A percentile compares a stretch with the other conserved stretches of the same genome.
Conservation (phyloP, 2,888 invertebrate species). For the Hoplodrina blanda region DNA sequence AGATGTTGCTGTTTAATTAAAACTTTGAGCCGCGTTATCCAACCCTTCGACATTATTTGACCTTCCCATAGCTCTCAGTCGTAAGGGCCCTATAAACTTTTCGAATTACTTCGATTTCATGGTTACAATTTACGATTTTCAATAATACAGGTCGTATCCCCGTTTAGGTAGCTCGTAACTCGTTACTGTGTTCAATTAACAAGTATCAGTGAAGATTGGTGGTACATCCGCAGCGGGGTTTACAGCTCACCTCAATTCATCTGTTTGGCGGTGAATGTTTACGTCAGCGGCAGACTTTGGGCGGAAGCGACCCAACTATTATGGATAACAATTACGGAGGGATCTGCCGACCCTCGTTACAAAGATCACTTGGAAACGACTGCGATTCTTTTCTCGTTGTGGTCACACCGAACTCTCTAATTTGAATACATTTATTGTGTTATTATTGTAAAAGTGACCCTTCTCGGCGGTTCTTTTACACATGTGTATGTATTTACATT, state of each 20-base stretch:
- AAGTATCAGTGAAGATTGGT: slow-evolving; percentile 68
- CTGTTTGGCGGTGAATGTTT: slow-evolving; percentile 65
- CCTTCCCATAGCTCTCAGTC: slow-evolving; percentile 72
- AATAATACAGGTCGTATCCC: slow-evolving; percentile 66
- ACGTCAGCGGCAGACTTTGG: slow-evolving; percentile 67
- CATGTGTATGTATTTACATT: slow-evolving; percentile 52
- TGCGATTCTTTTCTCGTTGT: slow-evolving; percentile 70
- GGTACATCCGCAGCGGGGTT: slow-evolving; percentile 54
- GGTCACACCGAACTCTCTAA: slow-evolving; percentile 66
- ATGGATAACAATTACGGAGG: slow-evolving; percentile 73
- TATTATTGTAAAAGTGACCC: slow-evolving; percentile 64
- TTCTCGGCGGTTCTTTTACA: slow-evolving; percentile 44
- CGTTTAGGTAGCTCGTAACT: slow-evolving; percentile 60
- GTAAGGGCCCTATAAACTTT: slow-evolving; percentile 79
- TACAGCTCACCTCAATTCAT: slow-evolving; percentile 65
- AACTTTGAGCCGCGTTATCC: slow-evolving; percentile 85
- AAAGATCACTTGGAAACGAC: slow-evolving; percentile 71
- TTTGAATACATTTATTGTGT: slow-evolving; percentile 66
- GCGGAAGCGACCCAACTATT: slow-evolving; percentile 65
- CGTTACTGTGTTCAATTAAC: slow-evolving; percentile 69
- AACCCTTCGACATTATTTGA: slow-evolving; percentile 84
- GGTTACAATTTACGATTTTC: slow-evolving; percentile 72
- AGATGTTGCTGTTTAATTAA: slow-evolving; percentile 89
- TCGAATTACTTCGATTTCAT: slow-evolving; percentile 68
- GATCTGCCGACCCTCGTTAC: slow-evolving; percentile 70